Conservation (phyloP, 2,888 invertebrate species). For the Calephelis perditalis region DNA sequence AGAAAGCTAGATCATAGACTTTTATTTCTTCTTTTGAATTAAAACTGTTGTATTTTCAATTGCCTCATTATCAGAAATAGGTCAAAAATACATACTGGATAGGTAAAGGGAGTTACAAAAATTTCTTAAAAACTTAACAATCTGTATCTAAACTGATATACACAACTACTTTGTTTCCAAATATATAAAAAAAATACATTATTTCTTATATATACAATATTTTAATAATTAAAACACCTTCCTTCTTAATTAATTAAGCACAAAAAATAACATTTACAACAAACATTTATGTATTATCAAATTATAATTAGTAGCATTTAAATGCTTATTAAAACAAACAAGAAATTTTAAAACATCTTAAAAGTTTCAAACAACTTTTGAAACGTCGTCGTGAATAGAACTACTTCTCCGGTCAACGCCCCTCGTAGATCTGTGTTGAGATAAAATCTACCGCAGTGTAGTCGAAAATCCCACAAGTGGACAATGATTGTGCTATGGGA, state of each 20-base stretch:
- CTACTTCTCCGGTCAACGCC: constrained; percentile 56
- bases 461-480: constrained; percentile 38
- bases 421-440: constrained; percentile 66
- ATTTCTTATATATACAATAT: too few species aligned
- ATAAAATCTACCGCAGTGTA: constrained; percentile 69
- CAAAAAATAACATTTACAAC: background rate
- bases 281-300: background rate
- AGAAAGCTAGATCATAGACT: too few species aligned
- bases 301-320: background rate
- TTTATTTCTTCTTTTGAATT: too few species aligned
- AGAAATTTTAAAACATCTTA: constrained; percentile 18
- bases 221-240: too few species aligned
- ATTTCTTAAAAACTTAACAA: too few species aligned
- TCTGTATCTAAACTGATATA: too few species aligned
- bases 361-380: constrained; percentile 34
- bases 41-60: too few species aligned
- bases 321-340: constrained; percentile 4
- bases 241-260: background rate
- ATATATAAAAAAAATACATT: too few species aligned
- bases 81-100: too few species aligned
- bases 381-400: constrained; percentile 41
- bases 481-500: constrained; percentile 25
- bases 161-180: too few species aligned
- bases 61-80: too few species aligned
- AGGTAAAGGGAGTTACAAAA: too few species aligned